These are phyloP conservation scores for Gulo gulo DNA, from an alignment of 2,113 vertebrate species.

Conservation along the genomic window DNA sequence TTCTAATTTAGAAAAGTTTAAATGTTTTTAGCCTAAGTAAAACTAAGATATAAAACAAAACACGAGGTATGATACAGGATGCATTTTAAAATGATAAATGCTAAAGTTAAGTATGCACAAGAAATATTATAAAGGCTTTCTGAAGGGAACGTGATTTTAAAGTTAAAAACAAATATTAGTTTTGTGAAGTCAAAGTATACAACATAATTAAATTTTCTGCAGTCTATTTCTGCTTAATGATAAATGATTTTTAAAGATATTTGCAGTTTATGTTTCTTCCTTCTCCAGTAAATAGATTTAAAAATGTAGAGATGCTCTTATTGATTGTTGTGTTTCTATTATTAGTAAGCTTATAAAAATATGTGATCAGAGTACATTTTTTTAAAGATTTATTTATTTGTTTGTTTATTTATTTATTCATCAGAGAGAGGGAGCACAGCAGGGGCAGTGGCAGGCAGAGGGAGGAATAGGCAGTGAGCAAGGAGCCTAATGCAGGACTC, in stretches of 20 bases:
- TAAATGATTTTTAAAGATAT: conserved; percentile 1
- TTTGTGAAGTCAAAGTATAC: conserved; percentile 12
- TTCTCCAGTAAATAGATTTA: neutral
- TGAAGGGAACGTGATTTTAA: conserved; percentile 33
- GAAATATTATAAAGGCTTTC: neutral
- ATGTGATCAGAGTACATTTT: neutral
- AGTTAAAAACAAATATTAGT: conserved; percentile 37
- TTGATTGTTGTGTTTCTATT: neutral
- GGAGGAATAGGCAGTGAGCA: neutral
- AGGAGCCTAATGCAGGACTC: neutral
- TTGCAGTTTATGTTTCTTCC: neutral
- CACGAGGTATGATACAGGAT: neutral
- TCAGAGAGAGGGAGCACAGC: neutral
- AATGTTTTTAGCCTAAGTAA: neutral
- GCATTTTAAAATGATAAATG: neutral
- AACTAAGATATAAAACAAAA: neutral
- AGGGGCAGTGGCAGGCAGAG: neutral
- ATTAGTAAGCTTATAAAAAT: neutral
- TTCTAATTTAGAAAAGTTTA: neutral
- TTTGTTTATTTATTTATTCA: too few species aligned
- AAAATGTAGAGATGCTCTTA: neutral
- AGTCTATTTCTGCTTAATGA: conserved; percentile 32
- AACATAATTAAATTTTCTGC: conserved; percentile 22
- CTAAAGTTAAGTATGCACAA: neutral
- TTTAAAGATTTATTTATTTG: neutral